Evolutionary conservation across 2,113 vertebrate genomes (phyloP).

Genomic region (Engraulis encrasicolus): DNA sequence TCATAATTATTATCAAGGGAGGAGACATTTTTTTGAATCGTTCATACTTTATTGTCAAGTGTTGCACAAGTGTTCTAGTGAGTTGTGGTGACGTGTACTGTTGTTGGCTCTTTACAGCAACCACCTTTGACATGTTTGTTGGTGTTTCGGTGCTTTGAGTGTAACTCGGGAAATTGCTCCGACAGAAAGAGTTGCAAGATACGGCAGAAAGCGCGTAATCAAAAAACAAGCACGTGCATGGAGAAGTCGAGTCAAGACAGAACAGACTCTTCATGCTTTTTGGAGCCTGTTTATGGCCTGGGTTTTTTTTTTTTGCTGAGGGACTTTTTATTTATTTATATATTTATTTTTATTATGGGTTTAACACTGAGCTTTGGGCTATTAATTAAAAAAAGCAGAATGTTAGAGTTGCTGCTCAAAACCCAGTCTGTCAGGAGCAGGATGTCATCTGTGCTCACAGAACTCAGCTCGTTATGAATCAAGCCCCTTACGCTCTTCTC

Average conservation of each 20-base stretch:
- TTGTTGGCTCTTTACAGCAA: background rate
- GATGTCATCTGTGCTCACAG: constrained; percentile 41
- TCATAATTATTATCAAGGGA: background rate
- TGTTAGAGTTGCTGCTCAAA: constrained; percentile 43
- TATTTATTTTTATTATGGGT: background rate
- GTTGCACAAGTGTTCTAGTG: background rate
- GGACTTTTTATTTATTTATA: constrained; percentile 35
- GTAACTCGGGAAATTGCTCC: background rate
- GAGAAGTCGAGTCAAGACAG: constrained; percentile 25
- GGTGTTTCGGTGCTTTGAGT: background rate
- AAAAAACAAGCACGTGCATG: background rate
- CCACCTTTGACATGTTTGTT: constrained; percentile 20
- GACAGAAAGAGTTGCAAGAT: background rate
- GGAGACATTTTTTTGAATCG: background rate
- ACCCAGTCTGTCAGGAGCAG: constrained; percentile 48
- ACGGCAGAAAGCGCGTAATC: background rate
- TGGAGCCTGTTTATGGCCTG: constrained; percentile 49
- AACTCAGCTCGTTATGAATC: constrained; percentile 50
- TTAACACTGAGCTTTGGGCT: constrained; percentile 51
- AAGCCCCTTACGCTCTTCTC: constrained; percentile 44
- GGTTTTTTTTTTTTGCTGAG: constrained; percentile 41
- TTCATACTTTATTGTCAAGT: background rate
- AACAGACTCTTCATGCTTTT: constrained; percentile 27
- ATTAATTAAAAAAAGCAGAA: constrained; percentile 52
- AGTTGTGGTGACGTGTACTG: background rate